Evolutionary conservation across 2,113 vertebrate genomes (phyloP).

Genomic region (Leptodactylus fuscus): DNA sequence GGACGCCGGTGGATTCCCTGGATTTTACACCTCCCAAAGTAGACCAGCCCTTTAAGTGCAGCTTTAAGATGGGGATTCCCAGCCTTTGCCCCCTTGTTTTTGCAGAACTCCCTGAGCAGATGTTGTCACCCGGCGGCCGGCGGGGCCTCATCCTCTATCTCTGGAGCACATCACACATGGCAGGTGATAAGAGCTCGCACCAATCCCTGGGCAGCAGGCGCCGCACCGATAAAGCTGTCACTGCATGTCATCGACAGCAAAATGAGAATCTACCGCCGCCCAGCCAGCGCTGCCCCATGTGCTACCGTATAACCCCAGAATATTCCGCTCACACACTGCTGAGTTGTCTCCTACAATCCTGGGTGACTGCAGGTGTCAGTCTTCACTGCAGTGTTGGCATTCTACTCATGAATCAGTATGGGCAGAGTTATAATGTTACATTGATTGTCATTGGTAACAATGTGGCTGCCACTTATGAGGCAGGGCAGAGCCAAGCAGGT

Average conservation of each 20-base stretch:
- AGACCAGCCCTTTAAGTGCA: not conserved
- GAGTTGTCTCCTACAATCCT: not conserved
- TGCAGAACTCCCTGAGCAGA: not conserved
- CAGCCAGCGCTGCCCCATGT: not conserved
- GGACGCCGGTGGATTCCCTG: not conserved
- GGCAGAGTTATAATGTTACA: not conserved
- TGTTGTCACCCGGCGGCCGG: too few species aligned
- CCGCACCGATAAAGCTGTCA: conserved; percentile 24
- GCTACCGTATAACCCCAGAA: not conserved
- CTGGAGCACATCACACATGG: not conserved
- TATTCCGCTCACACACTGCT: too few species aligned
- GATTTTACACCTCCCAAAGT: not conserved
- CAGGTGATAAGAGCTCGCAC: not conserved
- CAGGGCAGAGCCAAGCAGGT: too few species aligned
- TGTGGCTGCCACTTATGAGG: not conserved
- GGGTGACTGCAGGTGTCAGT: not conserved
- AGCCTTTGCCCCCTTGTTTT: not conserved
- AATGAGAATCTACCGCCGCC: not conserved
- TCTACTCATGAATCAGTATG: not conserved
- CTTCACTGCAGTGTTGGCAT: not conserved
- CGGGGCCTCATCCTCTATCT: not conserved
- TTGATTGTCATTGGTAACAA: not conserved
- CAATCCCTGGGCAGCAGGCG: not conserved
- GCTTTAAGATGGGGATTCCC: not conserved
- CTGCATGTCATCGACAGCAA: not conserved